phyloP scores from a whole-genome alignment of 2,888 invertebrate species.

The Thysanoteuthis rhombus region DNA sequence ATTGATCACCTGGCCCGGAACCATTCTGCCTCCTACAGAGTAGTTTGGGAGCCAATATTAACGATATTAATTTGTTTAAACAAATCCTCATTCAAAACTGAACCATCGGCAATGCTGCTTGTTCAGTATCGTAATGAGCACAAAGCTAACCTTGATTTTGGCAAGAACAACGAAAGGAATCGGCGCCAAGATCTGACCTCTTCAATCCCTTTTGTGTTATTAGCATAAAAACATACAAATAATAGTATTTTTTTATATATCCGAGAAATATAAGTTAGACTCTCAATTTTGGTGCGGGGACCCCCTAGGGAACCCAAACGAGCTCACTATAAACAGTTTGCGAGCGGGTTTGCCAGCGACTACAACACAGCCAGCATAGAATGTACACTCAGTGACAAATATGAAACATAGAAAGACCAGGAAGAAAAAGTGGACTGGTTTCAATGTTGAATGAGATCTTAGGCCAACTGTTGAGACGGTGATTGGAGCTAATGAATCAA shows the following conservation, averaged over 20 bases:
- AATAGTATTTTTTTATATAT: background rate
- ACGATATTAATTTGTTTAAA: background rate
- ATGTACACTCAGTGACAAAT: too few relatives aligned
- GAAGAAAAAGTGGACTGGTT: too few relatives aligned
- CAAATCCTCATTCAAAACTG: background rate
- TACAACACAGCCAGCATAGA: too few relatives aligned
- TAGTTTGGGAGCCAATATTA: background rate
- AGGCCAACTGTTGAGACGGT: too few relatives aligned
- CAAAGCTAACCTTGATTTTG: background rate
- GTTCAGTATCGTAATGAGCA: background rate
- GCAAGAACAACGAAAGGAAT: background rate
- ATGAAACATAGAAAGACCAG: too few relatives aligned
- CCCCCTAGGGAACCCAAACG: too few relatives aligned
- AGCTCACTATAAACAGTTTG: too few relatives aligned
- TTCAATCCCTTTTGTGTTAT: background rate
- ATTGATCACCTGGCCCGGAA: background rate
- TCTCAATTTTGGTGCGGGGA: too few relatives aligned
- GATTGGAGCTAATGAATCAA: too few relatives aligned
- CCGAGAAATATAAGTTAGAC: background rate
- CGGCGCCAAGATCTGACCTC: background rate
- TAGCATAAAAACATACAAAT: background rate
- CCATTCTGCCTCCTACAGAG: background rate
- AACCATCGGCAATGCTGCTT: background rate
- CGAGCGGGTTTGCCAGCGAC: too few relatives aligned
- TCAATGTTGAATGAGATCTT: too few relatives aligned